Conservation (phyloP, 2,888 invertebrate genomes). For the Brachycybe producta region DNA sequence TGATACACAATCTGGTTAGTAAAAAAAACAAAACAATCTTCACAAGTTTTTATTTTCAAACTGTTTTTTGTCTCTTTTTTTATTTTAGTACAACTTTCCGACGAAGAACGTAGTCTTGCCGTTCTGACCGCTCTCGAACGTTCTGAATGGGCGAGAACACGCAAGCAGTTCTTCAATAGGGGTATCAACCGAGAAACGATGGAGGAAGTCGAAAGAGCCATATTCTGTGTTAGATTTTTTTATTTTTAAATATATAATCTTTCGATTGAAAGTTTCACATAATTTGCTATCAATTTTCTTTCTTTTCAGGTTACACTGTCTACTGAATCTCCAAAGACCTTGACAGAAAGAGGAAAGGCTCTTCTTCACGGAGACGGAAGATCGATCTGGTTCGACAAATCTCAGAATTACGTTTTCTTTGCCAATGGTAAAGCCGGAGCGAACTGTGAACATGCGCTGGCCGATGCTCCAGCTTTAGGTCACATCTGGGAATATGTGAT, state of each 20-base stretch:
- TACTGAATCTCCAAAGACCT: slow-evolving; percentile 27
- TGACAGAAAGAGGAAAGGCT: slow-evolving; percentile 32
- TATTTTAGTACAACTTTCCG: slow-evolving; percentile 26
- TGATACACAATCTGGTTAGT: slow-evolving; percentile 29
- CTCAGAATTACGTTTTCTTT: slow-evolving; percentile 34
- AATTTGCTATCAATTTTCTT: background rate
- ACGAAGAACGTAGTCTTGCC: slow-evolving; percentile 31
- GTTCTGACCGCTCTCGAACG: slow-evolving; percentile 36
- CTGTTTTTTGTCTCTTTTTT: slow-evolving; percentile 16
- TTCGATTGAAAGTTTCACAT: background rate
- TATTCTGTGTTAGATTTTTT: slow-evolving; percentile 33
- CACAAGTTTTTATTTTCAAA: slow-evolving; percentile 11
- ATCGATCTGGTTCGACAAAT: slow-evolving; percentile 40
- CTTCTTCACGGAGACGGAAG: slow-evolving; percentile 37
- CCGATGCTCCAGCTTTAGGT: slow-evolving; percentile 39
- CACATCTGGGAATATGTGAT: slow-evolving; percentile 37
- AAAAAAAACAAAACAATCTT: background rate
- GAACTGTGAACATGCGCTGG: slow-evolving; percentile 39
- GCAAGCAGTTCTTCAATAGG: slow-evolving; percentile 31
- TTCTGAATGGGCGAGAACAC: slow-evolving; percentile 35
- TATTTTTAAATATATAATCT: background rate
- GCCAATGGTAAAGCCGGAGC: slow-evolving; percentile 37
- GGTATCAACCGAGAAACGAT: slow-evolving; percentile 36
- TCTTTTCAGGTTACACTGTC: slow-evolving; percentile 30
- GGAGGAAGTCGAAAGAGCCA: slow-evolving; percentile 34